Conservation (phyloP, 2,797 vertebrate species). For the Hemibagrus guttatus region DNA sequence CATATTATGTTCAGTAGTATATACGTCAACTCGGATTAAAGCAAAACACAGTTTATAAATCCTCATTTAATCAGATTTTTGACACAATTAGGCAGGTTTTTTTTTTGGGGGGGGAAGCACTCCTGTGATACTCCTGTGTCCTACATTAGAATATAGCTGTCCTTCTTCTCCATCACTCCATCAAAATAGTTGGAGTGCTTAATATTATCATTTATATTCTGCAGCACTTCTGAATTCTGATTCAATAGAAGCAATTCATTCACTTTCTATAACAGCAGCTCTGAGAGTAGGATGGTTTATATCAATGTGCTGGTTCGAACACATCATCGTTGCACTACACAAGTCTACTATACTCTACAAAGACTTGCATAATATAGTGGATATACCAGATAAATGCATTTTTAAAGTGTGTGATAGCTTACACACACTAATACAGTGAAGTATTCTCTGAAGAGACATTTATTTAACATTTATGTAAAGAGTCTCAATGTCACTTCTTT, state of each 20-base stretch:
- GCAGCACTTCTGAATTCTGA: neutral
- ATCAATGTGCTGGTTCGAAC: neutral
- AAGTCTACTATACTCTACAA: neutral
- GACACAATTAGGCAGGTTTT: neutral
- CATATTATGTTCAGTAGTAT: neutral
- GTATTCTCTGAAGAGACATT: no score
- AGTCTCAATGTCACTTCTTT: no score
- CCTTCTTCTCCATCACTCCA: neutral
- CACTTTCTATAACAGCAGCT: neutral
- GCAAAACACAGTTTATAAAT: neutral
- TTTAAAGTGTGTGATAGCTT: no score
- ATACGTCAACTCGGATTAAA: neutral
- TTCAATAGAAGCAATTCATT: neutral
- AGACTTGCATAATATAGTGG: no score
- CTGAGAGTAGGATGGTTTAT: neutral
- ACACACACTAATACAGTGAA: no score
- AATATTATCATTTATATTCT: neutral
- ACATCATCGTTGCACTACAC: neutral
- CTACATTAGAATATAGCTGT: neutral
- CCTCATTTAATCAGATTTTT: neutral
- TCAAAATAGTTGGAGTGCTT: neutral
- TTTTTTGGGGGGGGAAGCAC: neutral
- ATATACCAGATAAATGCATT: no score
- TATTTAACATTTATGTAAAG: no score
- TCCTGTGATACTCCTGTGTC: neutral